These are phyloP conservation scores for Pogonomyrmex barbatus DNA, from an alignment of 1,140 invertebrate genomes.

Conservation along the genomic window DNA sequence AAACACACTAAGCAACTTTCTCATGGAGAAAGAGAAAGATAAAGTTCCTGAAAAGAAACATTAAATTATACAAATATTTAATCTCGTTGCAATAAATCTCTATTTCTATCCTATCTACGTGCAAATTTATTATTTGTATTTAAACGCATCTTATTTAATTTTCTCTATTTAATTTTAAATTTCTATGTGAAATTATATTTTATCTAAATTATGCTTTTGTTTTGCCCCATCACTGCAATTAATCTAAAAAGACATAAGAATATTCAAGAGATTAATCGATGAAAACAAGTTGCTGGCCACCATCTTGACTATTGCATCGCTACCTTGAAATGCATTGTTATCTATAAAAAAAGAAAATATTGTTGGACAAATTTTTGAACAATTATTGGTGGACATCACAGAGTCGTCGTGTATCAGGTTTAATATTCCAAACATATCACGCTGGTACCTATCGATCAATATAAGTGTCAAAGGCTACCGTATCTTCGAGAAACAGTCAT, in stretches of 20 bases:
- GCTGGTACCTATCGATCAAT: constrained; percentile 35
- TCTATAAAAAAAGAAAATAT: constrained; percentile 42
- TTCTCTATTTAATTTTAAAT: neutral
- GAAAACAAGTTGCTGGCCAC: neutral
- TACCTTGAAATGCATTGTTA: neutral
- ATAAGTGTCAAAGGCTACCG: neutral
- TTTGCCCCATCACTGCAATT: constrained; percentile 38
- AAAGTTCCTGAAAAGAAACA: constrained; percentile 17
- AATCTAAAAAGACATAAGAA: constrained; percentile 40
- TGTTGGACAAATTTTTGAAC: neutral
- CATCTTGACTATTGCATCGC: constrained; percentile 1
- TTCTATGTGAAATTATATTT: neutral
- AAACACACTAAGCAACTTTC: constrained; percentile 27
- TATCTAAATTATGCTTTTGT: neutral
- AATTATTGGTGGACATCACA: neutral
- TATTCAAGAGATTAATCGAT: constrained; percentile 42
- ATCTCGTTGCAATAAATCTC: neutral
- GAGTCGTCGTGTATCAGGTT: neutral
- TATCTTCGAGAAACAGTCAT: constrained; percentile 17
- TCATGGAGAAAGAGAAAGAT: neutral
- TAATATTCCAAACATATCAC: neutral
- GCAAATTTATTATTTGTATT: neutral
- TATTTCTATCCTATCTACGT: constrained; percentile 17
- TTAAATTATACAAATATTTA: neutral
- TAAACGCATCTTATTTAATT: neutral